These are phyloP conservation scores for Peromyscus californicus DNA, from an alignment of 2,113 vertebrate genomes.

Conservation along the genomic window DNA sequence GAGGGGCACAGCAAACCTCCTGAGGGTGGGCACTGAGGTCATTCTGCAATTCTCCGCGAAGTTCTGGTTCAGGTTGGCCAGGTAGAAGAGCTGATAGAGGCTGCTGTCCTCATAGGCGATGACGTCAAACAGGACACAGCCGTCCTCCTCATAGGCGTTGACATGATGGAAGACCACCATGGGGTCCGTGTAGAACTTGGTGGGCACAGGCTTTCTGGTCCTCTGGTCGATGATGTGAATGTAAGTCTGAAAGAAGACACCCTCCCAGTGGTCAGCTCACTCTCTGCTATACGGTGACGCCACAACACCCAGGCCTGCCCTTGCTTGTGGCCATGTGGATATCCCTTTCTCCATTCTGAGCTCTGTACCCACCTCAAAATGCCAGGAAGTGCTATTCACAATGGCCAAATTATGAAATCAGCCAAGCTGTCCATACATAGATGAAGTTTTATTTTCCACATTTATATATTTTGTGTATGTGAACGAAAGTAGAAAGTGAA, in stretches of 20 bases:
- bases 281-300: background rate
- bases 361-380: background rate
- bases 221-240: slow-evolving; percentile 94
- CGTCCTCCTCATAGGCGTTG: slow-evolving; percentile 95
- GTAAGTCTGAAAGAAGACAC: slow-evolving; percentile 90
- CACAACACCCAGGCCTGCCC: background rate
- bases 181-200: slow-evolving; percentile 90
- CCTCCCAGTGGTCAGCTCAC: background rate
- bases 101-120: slow-evolving; percentile 92
- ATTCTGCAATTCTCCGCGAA: slow-evolving; percentile 69
- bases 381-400: background rate
- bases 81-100: slow-evolving; percentile 95
- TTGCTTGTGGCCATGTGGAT: background rate
- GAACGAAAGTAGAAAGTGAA: background rate
- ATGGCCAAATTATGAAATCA: background rate
- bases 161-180: slow-evolving; percentile 95
- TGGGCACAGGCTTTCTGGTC: slow-evolving; percentile 90
- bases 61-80: slow-evolving; percentile 88
- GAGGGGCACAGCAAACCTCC: slow-evolving; percentile 93
- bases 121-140: slow-evolving; percentile 93
- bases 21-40: slow-evolving; percentile 87
- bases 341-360: background rate
- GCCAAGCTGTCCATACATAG: background rate
- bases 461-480: background rate
- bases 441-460: background rate